Base-by-base conservation (phyloP, 1,140 invertebrate species). In the Pseudachorutes palmiensis region DNA sequence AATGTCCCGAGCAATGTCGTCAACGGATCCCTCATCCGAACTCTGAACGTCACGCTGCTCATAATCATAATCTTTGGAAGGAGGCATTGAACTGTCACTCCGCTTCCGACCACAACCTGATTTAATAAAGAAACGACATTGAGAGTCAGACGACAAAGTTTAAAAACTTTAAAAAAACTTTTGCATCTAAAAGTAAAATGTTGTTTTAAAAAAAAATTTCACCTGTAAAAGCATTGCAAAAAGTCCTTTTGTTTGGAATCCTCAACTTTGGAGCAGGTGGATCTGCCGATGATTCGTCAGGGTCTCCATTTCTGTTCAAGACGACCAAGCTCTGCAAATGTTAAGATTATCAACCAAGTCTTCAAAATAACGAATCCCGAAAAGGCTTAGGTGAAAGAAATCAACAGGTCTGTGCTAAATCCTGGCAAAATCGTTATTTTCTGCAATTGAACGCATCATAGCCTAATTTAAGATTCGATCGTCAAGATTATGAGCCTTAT, bases 1-100 rank as follows among this genome's bases (percentile, higher is more conserved):
- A 9, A 88, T 88, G 76, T 89, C 87, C 58, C 87, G 81, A 55
- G 85, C 87, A 0, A 88, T 78, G 69, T 89, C 87, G 65, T 87
- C 87, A 0, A 88, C 83, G 1, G 85, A 83, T 5, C 85, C 83
- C 70, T 88, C 86, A 26, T 55, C 51, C 9, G 14, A 19, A 84
- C 45, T 86, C 77, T 65, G 87, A 86, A 64, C 86, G 76, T 1
- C 86, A 76, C 48, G 84, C 81, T 49, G 58, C 0, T 88, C 87
- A 65, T 87, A 87, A 0, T 88, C 83, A 1, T 84, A 83, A 2
- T 85, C 83, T 70, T 87, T 86, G 51, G 85, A 78, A 62, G 87
- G 85, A 62, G 87, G 77, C 2, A 88, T 76, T 49, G 84, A 81
- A 66, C 87, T 86, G 2, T 86, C 86, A 55, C 77, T 75, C 74